These are phyloP conservation scores for Oscheius sp. DNA, from an alignment of 2,888 invertebrate species.

Conservation along the genomic window DNA sequence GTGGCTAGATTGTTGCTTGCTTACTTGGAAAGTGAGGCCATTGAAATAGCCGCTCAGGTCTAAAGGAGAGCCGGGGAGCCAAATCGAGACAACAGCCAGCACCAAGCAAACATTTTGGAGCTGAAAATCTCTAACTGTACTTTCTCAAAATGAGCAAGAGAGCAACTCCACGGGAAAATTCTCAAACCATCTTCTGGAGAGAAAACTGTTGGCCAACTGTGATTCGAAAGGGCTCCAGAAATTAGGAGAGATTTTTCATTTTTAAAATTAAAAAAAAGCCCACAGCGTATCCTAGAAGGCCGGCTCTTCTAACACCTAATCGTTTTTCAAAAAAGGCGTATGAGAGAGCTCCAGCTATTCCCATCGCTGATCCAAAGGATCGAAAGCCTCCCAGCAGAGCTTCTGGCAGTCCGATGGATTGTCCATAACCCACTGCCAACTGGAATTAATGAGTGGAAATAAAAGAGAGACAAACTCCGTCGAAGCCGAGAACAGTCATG, in stretches of 20 bases:
- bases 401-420: conserved; percentile 60
- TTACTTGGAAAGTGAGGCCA: conserved; percentile 13
- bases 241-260: no score
- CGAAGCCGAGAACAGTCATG: conserved; percentile 67
- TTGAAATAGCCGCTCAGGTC: conserved; percentile 51
- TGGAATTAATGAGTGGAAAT: no score
- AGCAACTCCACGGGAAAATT: no score
- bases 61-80: conserved; percentile 63
- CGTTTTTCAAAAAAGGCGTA: conserved; percentile 60
- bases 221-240: no score
- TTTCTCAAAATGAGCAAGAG: no score
- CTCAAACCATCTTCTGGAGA: no score
- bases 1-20: no score
- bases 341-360: conserved; percentile 58
- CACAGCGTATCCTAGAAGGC: conserved; percentile 59
- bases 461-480: conserved; percentile 51
- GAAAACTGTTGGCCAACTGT: no score
- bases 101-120: conserved; percentile 57
- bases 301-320: conserved; percentile 58
- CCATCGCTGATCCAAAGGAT: conserved; percentile 49
- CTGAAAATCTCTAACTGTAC: conserved; percentile 23
- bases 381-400: conserved; percentile 57
- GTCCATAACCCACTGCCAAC: conserved; percentile 61
- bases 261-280: no score
- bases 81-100: conserved; percentile 59